Base-by-base conservation (phyloP, 2,888 invertebrate species). In the Trissoscelio sp. region DNA sequence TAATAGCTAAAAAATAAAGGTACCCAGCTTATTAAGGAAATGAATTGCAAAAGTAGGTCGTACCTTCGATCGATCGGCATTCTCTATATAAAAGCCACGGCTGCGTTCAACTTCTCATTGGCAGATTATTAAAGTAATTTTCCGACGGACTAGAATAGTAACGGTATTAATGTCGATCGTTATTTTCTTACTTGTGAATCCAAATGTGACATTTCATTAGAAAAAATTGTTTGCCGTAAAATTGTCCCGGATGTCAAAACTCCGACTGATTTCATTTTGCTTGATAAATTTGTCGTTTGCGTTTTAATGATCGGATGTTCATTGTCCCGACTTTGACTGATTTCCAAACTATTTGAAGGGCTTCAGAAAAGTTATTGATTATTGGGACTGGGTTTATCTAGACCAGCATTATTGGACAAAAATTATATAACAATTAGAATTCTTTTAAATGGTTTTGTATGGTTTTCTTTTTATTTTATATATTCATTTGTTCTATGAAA, bases 11-110 rank as follows among this genome's bases (percentile, higher is more conserved):
- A 74, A 79, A 79, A 74, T 73, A 74, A 67, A 62, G 58, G 57
- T 48, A 55, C 48, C 62, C 14, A 44, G 53, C 79, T 74, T 80
- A 80, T 80, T 80, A 74, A 74, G 74, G 69, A 80, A 80, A 80
- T 80, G 79, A 80, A 80, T 64, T 69, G 55, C 69, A 46, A 80
- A 79, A 80, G 79, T 80, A 80, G 79, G 79, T 62, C 79, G 57
- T 31, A 62, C 51, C 46, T 57, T 62, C 51, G 64, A 79, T 79
- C 79, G 79, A 69, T 74, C 42, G 55, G 39, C 67, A 73, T 67
- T 14, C 67, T 39, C 60, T 22, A 28, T 48, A 57, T 74, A 64
- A 74, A 74, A 72, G 75, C 78, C 7, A 37, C 44, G 46, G 70
- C 51, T 66, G 53, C 55, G 55, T 73, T 69, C 62, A 74, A 74